Base-by-base conservation (phyloP, 2,797 vertebrate genomes). In the Rhincodon typus region DNA sequence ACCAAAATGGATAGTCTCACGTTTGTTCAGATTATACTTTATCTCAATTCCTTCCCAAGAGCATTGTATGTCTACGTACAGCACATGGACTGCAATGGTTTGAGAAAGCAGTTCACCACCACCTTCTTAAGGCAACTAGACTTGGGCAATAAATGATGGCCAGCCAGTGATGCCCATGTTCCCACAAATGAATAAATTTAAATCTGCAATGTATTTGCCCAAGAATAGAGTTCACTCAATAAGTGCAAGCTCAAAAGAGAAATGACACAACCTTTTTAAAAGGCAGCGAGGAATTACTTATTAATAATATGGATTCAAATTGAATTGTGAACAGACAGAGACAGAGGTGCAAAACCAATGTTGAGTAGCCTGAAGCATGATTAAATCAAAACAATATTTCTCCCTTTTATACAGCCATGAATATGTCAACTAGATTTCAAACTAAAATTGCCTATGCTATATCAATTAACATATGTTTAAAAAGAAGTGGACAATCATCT, bases 351-450 rank as follows among this genome's bases (percentile, higher is more conserved):
- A 30, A 34, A 21, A 34, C n/a, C 6, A 23, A 93, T 38, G 8
- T 67, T 93, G 7, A 93, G 34, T 34, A 38, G 62, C 90, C 66
- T 38, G 57, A 93, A 67, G 62, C 17, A 93, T n/a, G 90, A 93
- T 93, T 93, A 93, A 93, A n/a, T 93, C 90, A 67, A 67, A 91
- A 67, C n/a, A 7, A 91, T 66, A 93, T 38, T 67, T 67, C 19
- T 93, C 50, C 23, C 34, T 62, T 67, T 15, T 90, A 8, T 1
- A 67, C 57, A 67, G 23, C 25, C 38, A 17, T 67, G 62, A n/a
- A 67, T 67, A 25, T 67, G n/a, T 38, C 21, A 57, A n/a, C 1
- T 93, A 67, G 57, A 38, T 62, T 93, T 67, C 90, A 57, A 93
- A 21, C 57, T 38, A 93, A 93, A 93, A n/a, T 67, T 67, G 15